Evolutionary conservation across 2,888 invertebrate genomes (phyloP).

Genomic region (Acleris sparsana): DNA sequence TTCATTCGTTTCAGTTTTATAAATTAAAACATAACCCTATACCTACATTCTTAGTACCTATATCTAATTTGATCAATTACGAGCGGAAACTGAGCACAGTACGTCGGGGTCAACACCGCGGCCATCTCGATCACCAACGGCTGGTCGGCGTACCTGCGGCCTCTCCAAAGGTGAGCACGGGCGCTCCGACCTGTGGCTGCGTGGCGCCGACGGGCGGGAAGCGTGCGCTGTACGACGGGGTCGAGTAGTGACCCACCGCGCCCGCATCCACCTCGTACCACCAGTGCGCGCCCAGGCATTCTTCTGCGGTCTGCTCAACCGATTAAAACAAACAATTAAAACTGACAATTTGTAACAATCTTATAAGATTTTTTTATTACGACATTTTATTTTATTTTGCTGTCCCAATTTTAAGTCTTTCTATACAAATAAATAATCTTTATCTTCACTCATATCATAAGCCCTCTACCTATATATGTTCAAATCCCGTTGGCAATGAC

Average conservation of each 20-base stretch:
- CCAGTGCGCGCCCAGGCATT: constrained; percentile 85
- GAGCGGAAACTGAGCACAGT: constrained; percentile 85
- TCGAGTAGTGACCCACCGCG: constrained; percentile 86
- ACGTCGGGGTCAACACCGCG: constrained; percentile 85
- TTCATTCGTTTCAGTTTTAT: too few relatives aligned
- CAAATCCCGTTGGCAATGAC: too few relatives aligned
- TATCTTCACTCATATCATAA: too few relatives aligned
- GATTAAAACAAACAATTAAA: neutral
- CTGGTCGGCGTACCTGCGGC: constrained; percentile 42
- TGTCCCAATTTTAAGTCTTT: too few relatives aligned
- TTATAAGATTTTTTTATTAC: too few relatives aligned
- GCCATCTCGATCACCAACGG: constrained; percentile 59
- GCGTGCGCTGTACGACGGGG: constrained; percentile 85
- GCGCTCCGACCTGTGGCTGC: constrained; percentile 21
- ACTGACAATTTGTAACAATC: neutral
- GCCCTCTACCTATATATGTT: too few relatives aligned
- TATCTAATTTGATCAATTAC: too few relatives aligned
- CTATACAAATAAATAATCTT: too few relatives aligned
- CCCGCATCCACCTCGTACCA: constrained; percentile 82
- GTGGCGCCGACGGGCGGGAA: constrained; percentile 84
- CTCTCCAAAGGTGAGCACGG: constrained; percentile 55
- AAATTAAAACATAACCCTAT: too few relatives aligned
- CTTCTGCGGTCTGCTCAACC: constrained; percentile 68
- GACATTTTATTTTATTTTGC: too few relatives aligned
- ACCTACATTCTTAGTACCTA: too few relatives aligned